Conservation (phyloP, 2,797 vertebrate species). For the Oryzias dopingdopingensis region DNA sequence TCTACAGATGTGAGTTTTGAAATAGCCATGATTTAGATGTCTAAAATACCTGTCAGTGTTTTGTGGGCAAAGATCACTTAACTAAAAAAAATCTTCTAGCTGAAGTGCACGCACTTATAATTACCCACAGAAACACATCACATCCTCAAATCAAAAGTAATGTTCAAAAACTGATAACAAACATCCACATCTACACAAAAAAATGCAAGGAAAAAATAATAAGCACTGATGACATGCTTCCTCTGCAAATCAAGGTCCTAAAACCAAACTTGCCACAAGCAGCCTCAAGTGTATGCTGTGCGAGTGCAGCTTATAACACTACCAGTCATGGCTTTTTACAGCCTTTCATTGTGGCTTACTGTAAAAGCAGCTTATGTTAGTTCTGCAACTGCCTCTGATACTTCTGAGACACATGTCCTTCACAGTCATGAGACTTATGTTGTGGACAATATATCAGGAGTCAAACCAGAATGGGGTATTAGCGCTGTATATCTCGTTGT, state of each 20-base stretch:
- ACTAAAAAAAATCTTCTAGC: no score
- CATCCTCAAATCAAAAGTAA: no score
- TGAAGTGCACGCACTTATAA: no score
- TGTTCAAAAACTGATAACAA: no score
- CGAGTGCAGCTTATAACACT: slow-evolving; percentile 39
- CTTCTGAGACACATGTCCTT: slow-evolving; percentile 46
- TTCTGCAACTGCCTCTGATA: slow-evolving; percentile 23
- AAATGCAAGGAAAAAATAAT: slow-evolving; percentile 15
- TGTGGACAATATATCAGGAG: slow-evolving; percentile 9
- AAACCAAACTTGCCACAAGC: slow-evolving; percentile 27
- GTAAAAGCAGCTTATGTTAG: slow-evolving; percentile 47
- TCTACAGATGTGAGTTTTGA: no score
- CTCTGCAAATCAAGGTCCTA: slow-evolving; percentile 40
- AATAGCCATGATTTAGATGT: no score
- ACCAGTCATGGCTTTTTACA: slow-evolving; percentile 29
- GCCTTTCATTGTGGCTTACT: slow-evolving; percentile 52
- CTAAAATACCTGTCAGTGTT: no score
- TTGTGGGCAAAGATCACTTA: no score
- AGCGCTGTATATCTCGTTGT: slow-evolving; percentile 24
- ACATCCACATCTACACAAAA: background rate
- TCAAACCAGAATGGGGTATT: slow-evolving; percentile 30
- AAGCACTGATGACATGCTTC: slow-evolving; percentile 16
- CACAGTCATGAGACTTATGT: slow-evolving; percentile 28
- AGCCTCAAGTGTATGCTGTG: slow-evolving; percentile 37
- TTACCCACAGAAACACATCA: no score